phyloP scores from a whole-genome alignment of 2,888 invertebrate genomes.

The Agapetus fuscipes region DNA sequence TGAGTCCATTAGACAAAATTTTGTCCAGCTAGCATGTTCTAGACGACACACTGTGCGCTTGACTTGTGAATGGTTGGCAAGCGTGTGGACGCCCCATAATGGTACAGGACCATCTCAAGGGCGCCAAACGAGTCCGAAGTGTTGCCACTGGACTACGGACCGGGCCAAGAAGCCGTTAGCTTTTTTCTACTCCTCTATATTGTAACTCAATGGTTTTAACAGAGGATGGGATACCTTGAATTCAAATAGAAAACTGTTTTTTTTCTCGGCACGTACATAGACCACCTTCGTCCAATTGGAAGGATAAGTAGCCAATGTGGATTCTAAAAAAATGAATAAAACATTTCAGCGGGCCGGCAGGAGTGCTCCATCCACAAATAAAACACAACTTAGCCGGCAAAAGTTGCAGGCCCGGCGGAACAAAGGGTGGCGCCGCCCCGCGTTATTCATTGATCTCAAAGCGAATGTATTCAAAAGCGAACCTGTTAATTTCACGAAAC shows the following conservation, averaged over 20 bases:
- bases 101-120: too few species aligned
- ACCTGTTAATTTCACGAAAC: slow-evolving; percentile 11
- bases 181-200: too few species aligned
- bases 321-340: slow-evolving; percentile 21
- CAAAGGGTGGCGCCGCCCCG: slow-evolving; percentile 13
- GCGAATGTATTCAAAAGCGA: slow-evolving; percentile 8
- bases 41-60: too few species aligned
- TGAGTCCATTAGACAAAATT: too few species aligned
- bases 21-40: too few species aligned
- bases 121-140: too few species aligned
- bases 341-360: slow-evolving; percentile 17
- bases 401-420: slow-evolving; percentile 10
- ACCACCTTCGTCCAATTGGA: slow-evolving; percentile 13
- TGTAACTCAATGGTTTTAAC: too few species aligned
- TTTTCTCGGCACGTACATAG: slow-evolving; percentile 5
- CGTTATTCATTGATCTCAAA: slow-evolving; percentile 17
- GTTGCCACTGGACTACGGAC: too few species aligned
- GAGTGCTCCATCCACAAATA: slow-evolving; percentile 21
- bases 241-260: slow-evolving; percentile 9
- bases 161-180: too few species aligned
- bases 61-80: too few species aligned
- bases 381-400: slow-evolving; percentile 12
- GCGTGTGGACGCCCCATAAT: too few species aligned
- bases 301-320: slow-evolving; percentile 21
- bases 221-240: too few species aligned